phyloP scores from a whole-genome alignment of 2,888 invertebrate genomes.

The Nysson spinosus region DNA sequence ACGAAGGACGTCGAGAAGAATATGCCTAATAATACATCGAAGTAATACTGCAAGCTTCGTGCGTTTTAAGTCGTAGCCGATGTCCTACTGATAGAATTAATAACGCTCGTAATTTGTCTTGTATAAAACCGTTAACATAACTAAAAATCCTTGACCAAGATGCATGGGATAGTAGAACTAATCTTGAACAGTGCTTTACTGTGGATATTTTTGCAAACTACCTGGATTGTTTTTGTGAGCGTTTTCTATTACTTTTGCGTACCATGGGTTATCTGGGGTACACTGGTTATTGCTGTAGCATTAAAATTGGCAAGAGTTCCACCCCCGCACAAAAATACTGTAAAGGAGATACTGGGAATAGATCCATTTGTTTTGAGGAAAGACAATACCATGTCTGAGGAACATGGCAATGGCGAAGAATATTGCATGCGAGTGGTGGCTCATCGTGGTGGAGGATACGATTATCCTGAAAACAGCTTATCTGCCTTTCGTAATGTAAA shows the following conservation, averaged over 20 bases:
- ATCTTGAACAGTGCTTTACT: constrained; percentile 59
- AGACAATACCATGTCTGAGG: constrained; percentile 45
- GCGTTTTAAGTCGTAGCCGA: constrained; percentile 15
- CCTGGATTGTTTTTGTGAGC: constrained; percentile 57
- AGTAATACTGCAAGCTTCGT: constrained; percentile 22
- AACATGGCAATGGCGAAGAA: constrained; percentile 59
- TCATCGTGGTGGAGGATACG: constrained; percentile 86
- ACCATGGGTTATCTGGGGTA: constrained; percentile 71
- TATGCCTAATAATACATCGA: constrained; percentile 20
- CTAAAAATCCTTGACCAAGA: constrained; percentile 37
- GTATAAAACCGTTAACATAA: constrained; percentile 34
- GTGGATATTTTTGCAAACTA: constrained; percentile 66
- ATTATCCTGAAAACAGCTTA: constrained; percentile 90
- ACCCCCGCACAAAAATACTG: constrained; percentile 59
- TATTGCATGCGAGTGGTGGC: constrained; percentile 82
- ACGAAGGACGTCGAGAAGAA: constrained; percentile 9
- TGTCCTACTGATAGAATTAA: constrained; percentile 20
- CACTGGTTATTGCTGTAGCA: constrained; percentile 56
- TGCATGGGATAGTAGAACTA: constrained; percentile 57
- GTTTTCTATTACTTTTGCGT: constrained; percentile 64
- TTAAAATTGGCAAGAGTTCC: constrained; percentile 65
- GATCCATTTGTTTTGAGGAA: constrained; percentile 64
- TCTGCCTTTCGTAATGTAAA: constrained; percentile 85
- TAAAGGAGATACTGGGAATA: constrained; percentile 69
- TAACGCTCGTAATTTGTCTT: constrained; percentile 8